These are phyloP conservation scores for Orchesella flavescens DNA, from an alignment of 2,888 invertebrate genomes.

Conservation along the genomic window DNA sequence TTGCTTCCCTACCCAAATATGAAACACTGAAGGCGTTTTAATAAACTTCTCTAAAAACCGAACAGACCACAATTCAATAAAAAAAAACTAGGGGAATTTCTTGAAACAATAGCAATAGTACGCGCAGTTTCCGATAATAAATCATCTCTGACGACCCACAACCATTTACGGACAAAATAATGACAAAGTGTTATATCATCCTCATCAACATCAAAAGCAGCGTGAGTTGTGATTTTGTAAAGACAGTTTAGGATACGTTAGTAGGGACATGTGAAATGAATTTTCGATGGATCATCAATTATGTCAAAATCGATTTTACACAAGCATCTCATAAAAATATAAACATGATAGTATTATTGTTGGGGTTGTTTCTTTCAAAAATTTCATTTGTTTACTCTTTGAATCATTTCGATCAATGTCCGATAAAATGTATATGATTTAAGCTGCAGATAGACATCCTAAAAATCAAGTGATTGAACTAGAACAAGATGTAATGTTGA, in stretches of 20 bases:
- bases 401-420: too few species aligned
- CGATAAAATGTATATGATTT: neutral
- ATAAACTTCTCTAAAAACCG: neutral
- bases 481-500: neutral
- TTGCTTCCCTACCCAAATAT: too few species aligned
- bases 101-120: conserved; percentile 12
- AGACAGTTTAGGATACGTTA: neutral
- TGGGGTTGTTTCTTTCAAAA: neutral
- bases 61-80: neutral
- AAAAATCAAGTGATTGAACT: neutral
- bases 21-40: neutral
- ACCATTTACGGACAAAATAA: conserved; percentile 16
- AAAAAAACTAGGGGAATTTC: neutral
- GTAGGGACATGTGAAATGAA: neutral
- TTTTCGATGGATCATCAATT: conserved; percentile 23
- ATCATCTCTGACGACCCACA: conserved; percentile 7
- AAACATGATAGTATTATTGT: too few species aligned
- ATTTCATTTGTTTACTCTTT: neutral
- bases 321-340: neutral
- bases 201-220: neutral
- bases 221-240: conserved; percentile 10
- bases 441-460: neutral
- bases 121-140: neutral
- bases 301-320: neutral
- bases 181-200: conserved; percentile 20